Evolutionary conservation across 2,797 vertebrate species (phyloP).

Genomic region (Pseudomugil tenellus): DNA sequence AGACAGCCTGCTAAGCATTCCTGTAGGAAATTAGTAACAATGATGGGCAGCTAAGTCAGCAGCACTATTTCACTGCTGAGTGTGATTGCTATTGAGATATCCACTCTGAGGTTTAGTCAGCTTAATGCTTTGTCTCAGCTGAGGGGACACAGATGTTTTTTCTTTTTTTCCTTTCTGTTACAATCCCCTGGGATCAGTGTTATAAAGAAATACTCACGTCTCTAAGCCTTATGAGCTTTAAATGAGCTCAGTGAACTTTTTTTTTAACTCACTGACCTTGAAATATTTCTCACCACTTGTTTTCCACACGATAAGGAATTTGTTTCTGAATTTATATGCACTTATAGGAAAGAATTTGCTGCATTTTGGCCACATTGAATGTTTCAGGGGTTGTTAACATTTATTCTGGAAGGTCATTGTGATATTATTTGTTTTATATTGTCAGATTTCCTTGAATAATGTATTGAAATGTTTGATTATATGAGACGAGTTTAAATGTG

Average conservation of each 20-base stretch:
- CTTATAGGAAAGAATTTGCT: not conserved
- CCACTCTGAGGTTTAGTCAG: constrained; percentile 64
- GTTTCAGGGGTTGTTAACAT: not conserved
- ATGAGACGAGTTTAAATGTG: not conserved
- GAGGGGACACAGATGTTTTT: constrained; percentile 44
- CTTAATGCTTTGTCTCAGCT: constrained; percentile 61
- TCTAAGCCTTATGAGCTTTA: constrained; percentile 45
- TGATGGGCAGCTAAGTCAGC: constrained; percentile 59
- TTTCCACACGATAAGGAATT: not conserved
- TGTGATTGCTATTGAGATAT: constrained; percentile 67
- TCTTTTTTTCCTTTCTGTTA: constrained; percentile 38
- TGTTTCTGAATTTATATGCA: not conserved
- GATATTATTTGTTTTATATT: not conserved
- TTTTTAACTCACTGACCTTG: constrained; percentile 13
- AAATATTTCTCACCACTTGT: constrained; percentile 4
- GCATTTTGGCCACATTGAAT: not conserved
- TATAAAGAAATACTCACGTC: constrained; percentile 49
- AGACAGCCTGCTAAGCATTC: constrained; percentile 51
- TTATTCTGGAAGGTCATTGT: not conserved
- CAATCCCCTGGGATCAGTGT: constrained; percentile 56
- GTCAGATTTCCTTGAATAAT: not conserved
- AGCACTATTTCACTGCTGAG: constrained; percentile 62
- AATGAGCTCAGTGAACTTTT: constrained; percentile 27
- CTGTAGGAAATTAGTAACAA: constrained; percentile 71
- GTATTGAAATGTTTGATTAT: not conserved